phyloP scores from a whole-genome alignment of 2,888 invertebrate species.

The Agonopterix subpropinquella region DNA sequence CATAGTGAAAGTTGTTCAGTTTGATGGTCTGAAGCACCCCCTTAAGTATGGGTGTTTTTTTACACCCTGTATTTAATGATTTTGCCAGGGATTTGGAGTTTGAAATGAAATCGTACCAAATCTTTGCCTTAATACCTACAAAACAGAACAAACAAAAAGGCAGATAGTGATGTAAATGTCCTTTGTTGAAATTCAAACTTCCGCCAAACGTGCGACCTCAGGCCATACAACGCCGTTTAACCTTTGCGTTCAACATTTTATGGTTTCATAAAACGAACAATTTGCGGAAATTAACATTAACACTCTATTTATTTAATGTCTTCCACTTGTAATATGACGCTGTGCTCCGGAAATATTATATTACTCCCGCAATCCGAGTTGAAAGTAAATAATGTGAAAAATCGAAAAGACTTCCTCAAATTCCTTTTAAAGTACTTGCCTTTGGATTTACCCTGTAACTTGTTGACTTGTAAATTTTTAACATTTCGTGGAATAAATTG shows the following conservation, averaged over 20 bases:
- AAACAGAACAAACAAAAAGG: slow-evolving; percentile 8
- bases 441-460: neutral
- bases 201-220: slow-evolving; percentile 29
- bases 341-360: too few species aligned
- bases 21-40: too few species aligned
- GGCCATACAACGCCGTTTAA: slow-evolving; percentile 19
- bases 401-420: too few species aligned
- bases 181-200: slow-evolving; percentile 32
- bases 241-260: slow-evolving; percentile 17
- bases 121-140: neutral
- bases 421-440: too few species aligned
- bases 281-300: slow-evolving; percentile 24
- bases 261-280: slow-evolving; percentile 20
- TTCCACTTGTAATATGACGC: neutral
- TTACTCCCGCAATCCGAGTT: too few species aligned
- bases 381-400: slow-evolving; percentile 3
- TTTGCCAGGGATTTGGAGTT: too few species aligned
- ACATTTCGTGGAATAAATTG: slow-evolving; percentile 5
- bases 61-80: too few species aligned
- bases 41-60: too few species aligned
- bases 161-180: slow-evolving; percentile 18
- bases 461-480: slow-evolving; percentile 1
- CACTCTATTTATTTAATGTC: slow-evolving; percentile 3
- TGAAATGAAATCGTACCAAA: neutral
- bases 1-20: too few species aligned